phyloP scores from a whole-genome alignment of 2,113 vertebrate species.

The Cryptotis parvus region DNA sequence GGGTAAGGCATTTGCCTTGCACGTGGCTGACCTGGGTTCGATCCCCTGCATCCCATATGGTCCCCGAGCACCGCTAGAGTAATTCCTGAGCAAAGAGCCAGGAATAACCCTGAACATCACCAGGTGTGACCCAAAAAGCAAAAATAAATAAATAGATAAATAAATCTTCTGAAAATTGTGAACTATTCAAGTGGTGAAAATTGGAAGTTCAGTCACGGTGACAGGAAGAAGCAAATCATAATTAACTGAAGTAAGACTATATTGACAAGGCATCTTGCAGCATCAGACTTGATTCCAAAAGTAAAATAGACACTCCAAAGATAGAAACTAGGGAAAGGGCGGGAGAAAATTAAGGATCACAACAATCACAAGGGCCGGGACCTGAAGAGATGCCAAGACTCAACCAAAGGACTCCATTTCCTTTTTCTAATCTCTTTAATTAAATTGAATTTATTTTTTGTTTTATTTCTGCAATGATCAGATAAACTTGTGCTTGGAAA shows the following conservation, averaged over 20 bases:
- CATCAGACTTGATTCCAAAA: slow-evolving; percentile 24
- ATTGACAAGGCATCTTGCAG: not conserved
- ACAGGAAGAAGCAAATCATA: slow-evolving; percentile 40
- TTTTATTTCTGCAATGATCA: no score
- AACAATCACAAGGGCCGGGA: not conserved
- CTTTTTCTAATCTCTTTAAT: no score
- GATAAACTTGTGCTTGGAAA: no score
- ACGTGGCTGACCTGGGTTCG: no score
- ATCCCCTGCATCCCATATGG: no score
- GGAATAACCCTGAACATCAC: no score
- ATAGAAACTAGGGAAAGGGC: not conserved
- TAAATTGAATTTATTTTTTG: no score
- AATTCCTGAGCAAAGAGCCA: no score
- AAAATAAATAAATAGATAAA: no score
- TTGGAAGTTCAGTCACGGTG: not conserved
- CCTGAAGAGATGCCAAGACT: not conserved
- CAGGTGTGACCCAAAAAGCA: no score
- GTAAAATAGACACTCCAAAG: slow-evolving; percentile 8
- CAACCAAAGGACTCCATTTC: not conserved
- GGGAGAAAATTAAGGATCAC: not conserved
- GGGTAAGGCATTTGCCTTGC: no score
- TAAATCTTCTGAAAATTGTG: slow-evolving; percentile 11
- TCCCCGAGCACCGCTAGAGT: no score
- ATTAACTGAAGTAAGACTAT: not conserved
- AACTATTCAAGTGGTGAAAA: not conserved